Evolutionary conservation across 2,797 vertebrate genomes (phyloP).

Genomic region (Thunnus albacares): DNA sequence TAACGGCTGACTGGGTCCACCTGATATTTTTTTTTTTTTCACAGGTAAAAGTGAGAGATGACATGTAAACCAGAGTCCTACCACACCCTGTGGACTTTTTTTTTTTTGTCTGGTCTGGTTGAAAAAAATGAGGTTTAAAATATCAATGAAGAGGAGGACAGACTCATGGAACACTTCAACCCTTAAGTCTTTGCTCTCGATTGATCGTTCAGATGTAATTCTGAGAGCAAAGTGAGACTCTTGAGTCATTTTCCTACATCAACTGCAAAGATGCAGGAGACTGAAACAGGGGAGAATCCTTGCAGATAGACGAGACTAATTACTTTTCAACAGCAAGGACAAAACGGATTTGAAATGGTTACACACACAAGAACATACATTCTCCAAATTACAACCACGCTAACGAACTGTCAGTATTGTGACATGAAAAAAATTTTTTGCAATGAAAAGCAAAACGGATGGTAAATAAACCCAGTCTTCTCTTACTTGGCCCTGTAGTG

Average conservation of each 20-base stretch:
- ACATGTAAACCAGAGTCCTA: conserved; percentile 10
- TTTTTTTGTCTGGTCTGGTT: neutral
- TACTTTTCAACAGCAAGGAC: conserved; percentile 3
- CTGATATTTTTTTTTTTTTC: neutral
- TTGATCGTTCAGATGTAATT: neutral
- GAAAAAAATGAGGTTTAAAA: conserved; percentile 1
- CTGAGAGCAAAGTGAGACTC: neutral
- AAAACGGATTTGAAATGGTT: neutral
- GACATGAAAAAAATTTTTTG: neutral
- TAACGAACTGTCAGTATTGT: neutral
- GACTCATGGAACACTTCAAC: neutral
- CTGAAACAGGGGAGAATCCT: neutral
- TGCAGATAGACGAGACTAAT: neutral
- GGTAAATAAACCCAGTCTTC: neutral
- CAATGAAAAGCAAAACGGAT: neutral
- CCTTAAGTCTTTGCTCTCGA: neutral
- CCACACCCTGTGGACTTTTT: neutral
- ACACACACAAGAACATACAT: neutral
- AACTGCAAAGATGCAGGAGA: neutral
- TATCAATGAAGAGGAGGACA: neutral
- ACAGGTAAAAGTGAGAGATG: neutral
- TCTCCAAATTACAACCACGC: neutral
- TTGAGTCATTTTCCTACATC: neutral
- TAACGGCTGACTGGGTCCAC: neutral
- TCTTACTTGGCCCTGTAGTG: conserved; percentile 9